phyloP scores from a whole-genome alignment of 1,140 invertebrate species.

The Kradibia gibbosae region DNA sequence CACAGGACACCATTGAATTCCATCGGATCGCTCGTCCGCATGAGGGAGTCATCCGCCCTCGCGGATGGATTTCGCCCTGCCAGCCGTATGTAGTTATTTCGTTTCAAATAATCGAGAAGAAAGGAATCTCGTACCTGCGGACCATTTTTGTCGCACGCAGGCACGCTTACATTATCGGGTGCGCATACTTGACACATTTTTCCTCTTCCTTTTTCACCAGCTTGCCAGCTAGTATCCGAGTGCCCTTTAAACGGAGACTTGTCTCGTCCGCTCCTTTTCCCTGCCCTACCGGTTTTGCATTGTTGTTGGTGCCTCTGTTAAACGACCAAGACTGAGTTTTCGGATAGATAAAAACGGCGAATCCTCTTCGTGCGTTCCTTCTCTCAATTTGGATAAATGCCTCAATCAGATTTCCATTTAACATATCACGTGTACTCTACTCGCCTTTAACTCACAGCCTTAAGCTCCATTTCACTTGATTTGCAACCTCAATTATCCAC shows the following conservation, averaged over 20 bases:
- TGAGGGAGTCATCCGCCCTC: slow-evolving; percentile 28
- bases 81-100: slow-evolving; percentile 34
- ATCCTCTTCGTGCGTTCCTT: no score
- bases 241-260: background rate
- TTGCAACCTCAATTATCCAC: no score
- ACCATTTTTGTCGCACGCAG: slow-evolving; percentile 47
- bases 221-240: no score
- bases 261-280: background rate
- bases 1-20: slow-evolving; percentile 50
- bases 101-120: slow-evolving; percentile 50
- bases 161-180: slow-evolving; percentile 36
- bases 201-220: background rate
- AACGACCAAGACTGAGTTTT: background rate
- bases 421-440: no score
- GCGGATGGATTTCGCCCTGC: slow-evolving; percentile 35
- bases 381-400: no score
- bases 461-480: no score
- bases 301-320: background rate
- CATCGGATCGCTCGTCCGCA: slow-evolving; percentile 35
- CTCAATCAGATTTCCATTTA: no score
- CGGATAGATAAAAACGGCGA: background rate
- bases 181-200: slow-evolving; percentile 25
- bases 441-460: no score
- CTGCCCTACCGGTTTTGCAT: background rate
- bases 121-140: slow-evolving; percentile 27